phyloP scores from a whole-genome alignment of 1,140 invertebrate species.

The Dinothrombium tinctorium region DNA sequence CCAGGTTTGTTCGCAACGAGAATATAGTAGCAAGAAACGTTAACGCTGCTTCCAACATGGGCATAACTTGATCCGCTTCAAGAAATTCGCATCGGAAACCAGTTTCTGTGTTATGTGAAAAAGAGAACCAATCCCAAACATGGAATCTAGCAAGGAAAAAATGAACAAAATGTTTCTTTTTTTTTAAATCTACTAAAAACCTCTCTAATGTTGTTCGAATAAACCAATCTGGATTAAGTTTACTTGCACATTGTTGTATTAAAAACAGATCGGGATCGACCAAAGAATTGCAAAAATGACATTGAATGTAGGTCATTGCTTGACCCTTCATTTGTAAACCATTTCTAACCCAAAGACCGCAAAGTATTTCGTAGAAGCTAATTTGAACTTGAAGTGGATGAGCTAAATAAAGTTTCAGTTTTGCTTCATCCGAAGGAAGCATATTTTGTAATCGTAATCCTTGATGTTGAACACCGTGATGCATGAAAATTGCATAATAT shows the following conservation, averaged over 20 bases:
- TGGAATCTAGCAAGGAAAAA: constrained; percentile 18
- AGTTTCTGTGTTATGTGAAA: constrained; percentile 26
- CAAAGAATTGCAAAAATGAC: constrained; percentile 95
- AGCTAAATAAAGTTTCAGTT: constrained; percentile 30
- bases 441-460: constrained; percentile 45
- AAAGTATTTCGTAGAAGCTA: constrained; percentile 77
- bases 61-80: constrained; percentile 43
- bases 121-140: constrained; percentile 43
- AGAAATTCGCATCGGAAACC: constrained; percentile 19
- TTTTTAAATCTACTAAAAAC: constrained; percentile 36
- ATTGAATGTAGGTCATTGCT: constrained; percentile 95
- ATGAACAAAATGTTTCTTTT: constrained; percentile 3
- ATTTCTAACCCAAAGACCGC: constrained; percentile 82
- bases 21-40: constrained; percentile 73
- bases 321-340: constrained; percentile 91
- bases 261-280: constrained; percentile 87
- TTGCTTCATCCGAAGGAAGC: constrained; percentile 27
- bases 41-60: constrained; percentile 74
- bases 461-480: constrained; percentile 61
- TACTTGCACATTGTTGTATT: constrained; percentile 68
- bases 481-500: constrained; percentile 73
- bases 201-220: constrained; percentile 63
- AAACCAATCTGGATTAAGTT: constrained; percentile 59
- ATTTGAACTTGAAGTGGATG: constrained; percentile 77
- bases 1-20: constrained; percentile 65